A percentile compares a stretch with the other conserved stretches of the same genome.
Evolutionary conservation across 1,140 invertebrate species (phyloP).

Genomic region (Laodelphax striatellus): DNA sequence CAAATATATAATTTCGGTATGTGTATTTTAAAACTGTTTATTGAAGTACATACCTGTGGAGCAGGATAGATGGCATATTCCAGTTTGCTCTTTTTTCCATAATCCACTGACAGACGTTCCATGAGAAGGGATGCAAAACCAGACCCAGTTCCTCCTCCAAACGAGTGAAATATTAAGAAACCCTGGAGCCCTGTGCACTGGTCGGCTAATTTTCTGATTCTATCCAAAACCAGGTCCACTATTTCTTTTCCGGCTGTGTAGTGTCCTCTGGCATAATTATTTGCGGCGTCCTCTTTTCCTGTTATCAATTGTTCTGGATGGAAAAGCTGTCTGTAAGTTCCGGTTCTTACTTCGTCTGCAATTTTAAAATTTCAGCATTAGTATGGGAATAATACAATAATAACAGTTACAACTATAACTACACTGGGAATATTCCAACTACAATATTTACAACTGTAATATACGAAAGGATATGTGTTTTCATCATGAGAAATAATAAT

Average conservation of each 20-base stretch:
- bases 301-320: slow-evolving; percentile 50
- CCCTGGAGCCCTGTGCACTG: slow-evolving; percentile 72
- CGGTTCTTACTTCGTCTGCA: slow-evolving; percentile 44
- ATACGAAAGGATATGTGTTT: too few species aligned
- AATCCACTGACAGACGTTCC: slow-evolving; percentile 53
- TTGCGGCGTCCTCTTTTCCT: slow-evolving; percentile 53
- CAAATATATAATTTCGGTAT: too few species aligned
- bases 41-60: slow-evolving; percentile 36
- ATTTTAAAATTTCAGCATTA: slow-evolving; percentile 5
- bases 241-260: slow-evolving; percentile 69
- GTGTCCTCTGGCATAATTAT: slow-evolving; percentile 54
- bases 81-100: slow-evolving; percentile 56
- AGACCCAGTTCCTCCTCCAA: slow-evolving; percentile 82
- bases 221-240: slow-evolving; percentile 54
- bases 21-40: too few species aligned
- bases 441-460: too few species aligned
- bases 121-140: slow-evolving; percentile 55
- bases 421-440: too few species aligned
- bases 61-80: slow-evolving; percentile 59
- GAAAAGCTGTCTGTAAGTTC: slow-evolving; percentile 45
- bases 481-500: too few species aligned
- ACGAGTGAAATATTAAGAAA: slow-evolving; percentile 76
- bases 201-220: slow-evolving; percentile 60
- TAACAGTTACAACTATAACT: too few species aligned
- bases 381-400: too few species aligned